These are phyloP conservation scores for Camptogramma bilineatum DNA, from an alignment of 2,888 invertebrate genomes.

Conservation along the genomic window DNA sequence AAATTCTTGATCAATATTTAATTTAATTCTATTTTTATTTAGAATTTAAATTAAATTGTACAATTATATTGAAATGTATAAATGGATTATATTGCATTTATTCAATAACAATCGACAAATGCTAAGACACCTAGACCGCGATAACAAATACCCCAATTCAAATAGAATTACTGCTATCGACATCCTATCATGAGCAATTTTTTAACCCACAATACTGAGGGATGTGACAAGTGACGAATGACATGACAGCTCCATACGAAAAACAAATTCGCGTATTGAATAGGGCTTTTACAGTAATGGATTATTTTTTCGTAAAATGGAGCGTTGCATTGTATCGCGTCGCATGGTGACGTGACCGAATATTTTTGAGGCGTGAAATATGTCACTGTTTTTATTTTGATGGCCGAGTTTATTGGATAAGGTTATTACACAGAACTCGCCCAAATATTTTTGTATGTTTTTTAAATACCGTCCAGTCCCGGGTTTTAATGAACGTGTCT, in stretches of 20 bases:
- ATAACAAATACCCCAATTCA: not conserved
- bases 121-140: not conserved
- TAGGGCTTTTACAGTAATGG: constrained; percentile 28
- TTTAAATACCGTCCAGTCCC: not conserved
- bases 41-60: no score
- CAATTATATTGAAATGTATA: no score
- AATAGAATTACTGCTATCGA: constrained; percentile 18
- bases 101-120: no score
- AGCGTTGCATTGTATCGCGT: constrained; percentile 25
- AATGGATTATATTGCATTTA: no score
- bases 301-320: constrained; percentile 28
- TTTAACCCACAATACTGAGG: constrained; percentile 29
- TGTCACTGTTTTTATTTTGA: constrained; percentile 25
- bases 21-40: no score
- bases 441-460: not conserved
- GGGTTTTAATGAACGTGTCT: not conserved
- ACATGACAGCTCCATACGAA: constrained; percentile 61
- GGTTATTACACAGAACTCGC: constrained; percentile 6
- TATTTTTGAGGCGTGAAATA: constrained; percentile 23
- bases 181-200: constrained; percentile 16
- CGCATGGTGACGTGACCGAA: constrained; percentile 14
- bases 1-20: no score
- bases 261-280: constrained; percentile 28
- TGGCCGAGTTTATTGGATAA: constrained; percentile 20
- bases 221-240: constrained; percentile 54